phyloP scores from a whole-genome alignment of 2,888 invertebrate genomes.

The Anticlea derivata region DNA sequence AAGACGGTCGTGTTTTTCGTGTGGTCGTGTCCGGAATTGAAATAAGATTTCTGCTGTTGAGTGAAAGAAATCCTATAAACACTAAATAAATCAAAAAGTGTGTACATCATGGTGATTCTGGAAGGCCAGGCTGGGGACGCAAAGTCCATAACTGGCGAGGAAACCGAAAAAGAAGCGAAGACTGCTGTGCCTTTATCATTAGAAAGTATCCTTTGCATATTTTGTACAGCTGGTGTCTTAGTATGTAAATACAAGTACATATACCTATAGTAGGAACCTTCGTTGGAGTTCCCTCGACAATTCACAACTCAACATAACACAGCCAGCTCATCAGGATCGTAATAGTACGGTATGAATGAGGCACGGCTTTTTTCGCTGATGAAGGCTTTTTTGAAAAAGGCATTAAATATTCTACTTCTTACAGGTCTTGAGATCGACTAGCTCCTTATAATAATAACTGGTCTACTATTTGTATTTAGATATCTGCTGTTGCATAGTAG shows the following conservation, averaged over 20 bases:
- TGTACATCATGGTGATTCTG: slow-evolving; percentile 63
- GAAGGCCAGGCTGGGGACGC: slow-evolving; percentile 70
- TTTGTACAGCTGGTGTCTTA: not conserved
- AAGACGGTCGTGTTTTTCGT: slow-evolving; percentile 1
- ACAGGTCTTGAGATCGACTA: too few species aligned
- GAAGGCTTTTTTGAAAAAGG: too few species aligned
- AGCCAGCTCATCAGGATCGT: too few species aligned
- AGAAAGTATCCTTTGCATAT: slow-evolving; percentile 83
- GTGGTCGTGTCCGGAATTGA: not conserved
- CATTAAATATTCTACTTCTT: too few species aligned
- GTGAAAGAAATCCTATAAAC: not conserved
- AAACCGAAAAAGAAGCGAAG: slow-evolving; percentile 62
- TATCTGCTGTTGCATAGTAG: too few species aligned
- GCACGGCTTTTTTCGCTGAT: too few species aligned
- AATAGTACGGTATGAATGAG: too few species aligned
- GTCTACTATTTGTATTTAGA: too few species aligned
- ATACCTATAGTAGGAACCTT: too few species aligned
- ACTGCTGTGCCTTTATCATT: slow-evolving; percentile 68
- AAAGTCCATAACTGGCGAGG: slow-evolving; percentile 58
- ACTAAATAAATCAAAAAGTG: not conserved
- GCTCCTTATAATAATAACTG: too few species aligned
- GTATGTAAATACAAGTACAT: not conserved
- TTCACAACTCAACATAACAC: too few species aligned
- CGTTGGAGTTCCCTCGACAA: too few species aligned
- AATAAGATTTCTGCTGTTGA: not conserved